Conservation (phyloP, 2,113 vertebrate genomes). For the Mus pahari region DNA sequence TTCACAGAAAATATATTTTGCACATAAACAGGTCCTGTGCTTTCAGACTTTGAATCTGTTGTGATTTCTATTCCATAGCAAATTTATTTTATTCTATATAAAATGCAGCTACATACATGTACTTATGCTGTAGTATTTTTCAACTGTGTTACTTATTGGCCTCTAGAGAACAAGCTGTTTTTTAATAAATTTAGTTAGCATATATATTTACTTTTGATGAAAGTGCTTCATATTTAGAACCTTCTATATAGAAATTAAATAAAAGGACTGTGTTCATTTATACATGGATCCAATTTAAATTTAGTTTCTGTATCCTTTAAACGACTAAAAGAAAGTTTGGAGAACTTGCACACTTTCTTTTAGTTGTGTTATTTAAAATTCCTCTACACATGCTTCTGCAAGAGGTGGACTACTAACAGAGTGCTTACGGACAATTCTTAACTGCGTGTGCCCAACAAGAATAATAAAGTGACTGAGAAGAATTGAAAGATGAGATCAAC, state of each 20-base stretch:
- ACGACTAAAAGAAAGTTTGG: constrained; percentile 42
- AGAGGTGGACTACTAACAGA: neutral
- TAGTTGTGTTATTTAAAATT: neutral
- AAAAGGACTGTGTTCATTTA: constrained; percentile 62
- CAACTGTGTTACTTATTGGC: neutral
- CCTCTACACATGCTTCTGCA: neutral
- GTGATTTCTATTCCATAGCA: neutral
- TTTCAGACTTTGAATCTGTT: neutral
- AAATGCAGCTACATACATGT: neutral
- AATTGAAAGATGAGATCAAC: neutral
- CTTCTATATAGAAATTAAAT: constrained; percentile 55
- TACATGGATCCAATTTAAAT: constrained; percentile 48
- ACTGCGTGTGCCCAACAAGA: neutral
- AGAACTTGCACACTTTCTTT: neutral
- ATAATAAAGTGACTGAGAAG: neutral
- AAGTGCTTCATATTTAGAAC: constrained; percentile 47
- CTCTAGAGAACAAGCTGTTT: neutral
- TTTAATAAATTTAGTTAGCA: constrained; percentile 60
- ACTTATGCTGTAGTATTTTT: neutral
- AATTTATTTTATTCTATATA: neutral
- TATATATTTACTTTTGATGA: constrained; percentile 64
- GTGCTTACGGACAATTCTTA: neutral
- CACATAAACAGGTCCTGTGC: neutral
- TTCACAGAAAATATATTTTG: neutral
- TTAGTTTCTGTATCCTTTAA: constrained; percentile 38